phyloP scores from a whole-genome alignment of 2,888 invertebrate species.

The Tiliacea citrago region DNA sequence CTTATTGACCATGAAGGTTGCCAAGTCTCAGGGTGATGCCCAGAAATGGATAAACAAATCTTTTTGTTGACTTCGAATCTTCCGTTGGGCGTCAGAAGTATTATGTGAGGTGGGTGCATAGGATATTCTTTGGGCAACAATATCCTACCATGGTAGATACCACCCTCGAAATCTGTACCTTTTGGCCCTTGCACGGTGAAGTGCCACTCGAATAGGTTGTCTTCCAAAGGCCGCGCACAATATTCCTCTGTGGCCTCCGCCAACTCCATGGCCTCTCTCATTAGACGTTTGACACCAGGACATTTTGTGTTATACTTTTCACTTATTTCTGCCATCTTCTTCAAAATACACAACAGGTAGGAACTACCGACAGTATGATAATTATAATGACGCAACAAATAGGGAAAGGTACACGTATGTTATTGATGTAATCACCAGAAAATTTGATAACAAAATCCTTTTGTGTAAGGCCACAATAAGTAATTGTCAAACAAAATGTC shows the following conservation, averaged over 20 bases:
- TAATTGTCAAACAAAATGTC: conserved; percentile 50
- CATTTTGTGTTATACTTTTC: conserved; percentile 89
- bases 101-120: conserved; percentile 99
- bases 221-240: conserved; percentile 97
- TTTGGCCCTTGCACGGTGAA: conserved; percentile 98
- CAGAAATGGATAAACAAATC: conserved; percentile 98
- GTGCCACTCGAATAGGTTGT: conserved; percentile 99
- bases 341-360: conserved; percentile 56
- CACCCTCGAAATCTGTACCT: conserved; percentile 97
- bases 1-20: conserved; percentile 99
- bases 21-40: conserved; percentile 99
- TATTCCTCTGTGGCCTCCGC: conserved; percentile 97
- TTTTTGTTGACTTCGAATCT: conserved; percentile 98
- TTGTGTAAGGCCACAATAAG: conserved; percentile 52
- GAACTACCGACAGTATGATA: conserved; percentile 47
- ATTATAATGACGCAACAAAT: conserved; percentile 72
- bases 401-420: conserved; percentile 73
- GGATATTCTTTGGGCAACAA: conserved; percentile 98
- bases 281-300: conserved; percentile 97
- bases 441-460: conserved; percentile 78
- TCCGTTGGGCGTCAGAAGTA: conserved; percentile 97
- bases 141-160: conserved; percentile 98
- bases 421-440: conserved; percentile 78
- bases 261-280: conserved; percentile 97
- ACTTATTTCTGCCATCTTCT: conserved; percentile 83